phyloP scores from a whole-genome alignment of 2,797 vertebrate genomes.

The Taenioides sp. region DNA sequence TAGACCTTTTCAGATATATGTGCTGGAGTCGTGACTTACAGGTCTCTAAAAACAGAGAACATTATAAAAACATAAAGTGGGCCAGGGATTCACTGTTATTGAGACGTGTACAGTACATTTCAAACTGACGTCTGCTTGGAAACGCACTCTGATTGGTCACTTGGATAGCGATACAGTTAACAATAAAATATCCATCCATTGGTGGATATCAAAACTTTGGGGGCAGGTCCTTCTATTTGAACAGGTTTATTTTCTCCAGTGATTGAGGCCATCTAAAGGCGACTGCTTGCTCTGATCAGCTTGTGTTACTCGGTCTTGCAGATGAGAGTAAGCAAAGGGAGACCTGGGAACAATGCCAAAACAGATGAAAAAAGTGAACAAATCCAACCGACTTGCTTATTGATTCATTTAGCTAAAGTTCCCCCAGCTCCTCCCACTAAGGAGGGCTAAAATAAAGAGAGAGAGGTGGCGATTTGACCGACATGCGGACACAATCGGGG shows the following conservation, averaged over 20 bases:
- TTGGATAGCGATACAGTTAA: conserved; percentile 45
- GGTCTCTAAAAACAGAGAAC: conserved; percentile 34
- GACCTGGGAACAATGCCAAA: conserved; percentile 67
- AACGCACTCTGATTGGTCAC: conserved; percentile 53
- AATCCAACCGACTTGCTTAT: conserved; percentile 48
- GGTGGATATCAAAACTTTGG: conserved; percentile 31
- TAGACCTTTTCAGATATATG: conserved; percentile 18
- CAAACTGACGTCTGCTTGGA: conserved; percentile 42
- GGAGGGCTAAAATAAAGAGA: conserved; percentile 51
- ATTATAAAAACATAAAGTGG: neutral
- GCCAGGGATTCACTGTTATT: conserved; percentile 15
- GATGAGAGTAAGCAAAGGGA: conserved; percentile 48
- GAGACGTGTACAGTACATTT: conserved; percentile 29
- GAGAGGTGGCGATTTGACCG: conserved; percentile 45
- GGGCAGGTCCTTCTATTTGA: conserved; percentile 52
- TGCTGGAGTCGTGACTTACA: conserved; percentile 24
- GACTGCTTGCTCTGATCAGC: conserved; percentile 36
- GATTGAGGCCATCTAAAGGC: conserved; percentile 56
- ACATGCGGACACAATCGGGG: conserved; percentile 30
- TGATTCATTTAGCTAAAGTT: conserved; percentile 60
- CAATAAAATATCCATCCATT: conserved; percentile 41
- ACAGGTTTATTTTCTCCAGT: conserved; percentile 53
- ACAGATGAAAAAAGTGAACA: conserved; percentile 41
- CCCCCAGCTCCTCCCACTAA: conserved; percentile 46
- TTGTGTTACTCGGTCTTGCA: conserved; percentile 37